Evolutionary conservation across 2,113 vertebrate species (phyloP), one percentile per base, ranked within the genome.

Genomic region (Gambusia affinis): DNA sequence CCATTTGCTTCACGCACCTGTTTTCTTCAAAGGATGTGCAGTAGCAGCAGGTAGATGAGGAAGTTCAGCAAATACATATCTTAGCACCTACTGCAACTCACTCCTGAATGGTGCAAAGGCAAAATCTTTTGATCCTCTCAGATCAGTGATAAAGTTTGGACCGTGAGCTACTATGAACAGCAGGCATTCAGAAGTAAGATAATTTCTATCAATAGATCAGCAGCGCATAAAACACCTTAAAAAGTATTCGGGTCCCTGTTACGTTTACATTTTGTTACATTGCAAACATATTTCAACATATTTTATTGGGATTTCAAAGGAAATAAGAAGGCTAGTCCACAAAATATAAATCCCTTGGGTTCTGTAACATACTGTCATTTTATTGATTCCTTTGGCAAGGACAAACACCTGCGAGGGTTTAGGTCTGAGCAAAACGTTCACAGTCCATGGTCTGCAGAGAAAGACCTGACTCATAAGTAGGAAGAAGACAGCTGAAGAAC

Each of bases 81-180:
- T 60, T 44, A 60, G 70, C 35, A 72, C 61, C 67, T 33, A 57
- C 33, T 31, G 35, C 54, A 8, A 8, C 51, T n/a, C 0, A 1
- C 51, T 57, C 17, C 22, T 2, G 5, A 57, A 79, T 88, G 72
- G 87, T 83, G 80, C 81, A 73, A 78, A 35, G n/a, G 84, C 75
- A 81, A 47, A 75, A 75, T 80, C 75, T 80, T 87, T 79, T 81
- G 68, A 72, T 67, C 72, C 75, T 73, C 60, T 86, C 33, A 72
- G 66, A 83, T 91, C 89, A 90, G 85, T 88, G 70, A 78, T 1
- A 19, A 24, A 57, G 51, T 47, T 17, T 24, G 8, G 22, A 17
- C n/a, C 8, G 10, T 10, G 51, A 57, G 17, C 24, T 57, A 57
- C 51, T 22, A 57, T 57, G 7, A 57, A 57, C 24, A 57, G 51